A percentile compares a stretch with the other conserved stretches of the same genome.
These are phyloP conservation scores for Lasioglossum zephyrum DNA, from an alignment of 2,888 invertebrate species.

Conservation along the genomic window DNA sequence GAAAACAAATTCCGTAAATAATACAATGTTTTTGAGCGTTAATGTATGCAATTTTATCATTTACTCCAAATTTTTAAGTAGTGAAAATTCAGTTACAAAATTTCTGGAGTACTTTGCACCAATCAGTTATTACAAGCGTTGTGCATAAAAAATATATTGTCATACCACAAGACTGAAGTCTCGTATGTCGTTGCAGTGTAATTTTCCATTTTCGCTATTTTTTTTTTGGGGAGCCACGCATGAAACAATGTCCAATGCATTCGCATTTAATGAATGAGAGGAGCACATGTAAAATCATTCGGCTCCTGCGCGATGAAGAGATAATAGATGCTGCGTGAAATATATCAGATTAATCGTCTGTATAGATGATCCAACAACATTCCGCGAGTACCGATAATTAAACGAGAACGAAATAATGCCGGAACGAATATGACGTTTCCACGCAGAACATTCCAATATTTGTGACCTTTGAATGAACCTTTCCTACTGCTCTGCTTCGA, in stretches of 20 bases:
- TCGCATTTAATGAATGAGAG: background rate
- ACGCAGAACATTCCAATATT: slow-evolving; percentile 4
- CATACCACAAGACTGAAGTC: background rate
- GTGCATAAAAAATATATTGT: background rate
- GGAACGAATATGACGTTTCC: background rate
- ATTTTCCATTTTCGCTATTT: background rate
- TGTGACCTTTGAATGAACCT: slow-evolving; percentile 3
- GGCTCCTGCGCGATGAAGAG: background rate
- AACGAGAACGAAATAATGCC: slow-evolving; percentile 16
- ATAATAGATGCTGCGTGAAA: background rate
- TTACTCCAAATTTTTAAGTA: background rate
- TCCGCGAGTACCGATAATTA: slow-evolving; percentile 12
- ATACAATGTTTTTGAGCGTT: too few species aligned
- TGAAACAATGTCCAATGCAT: background rate
- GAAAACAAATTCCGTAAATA: too few species aligned
- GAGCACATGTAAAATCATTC: background rate
- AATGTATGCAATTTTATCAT: background rate
- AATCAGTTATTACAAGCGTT: background rate
- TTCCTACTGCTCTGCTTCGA: background rate
- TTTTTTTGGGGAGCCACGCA: background rate
- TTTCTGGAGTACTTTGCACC: background rate
- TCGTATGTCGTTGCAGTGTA: background rate
- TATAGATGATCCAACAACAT: slow-evolving; percentile 9
- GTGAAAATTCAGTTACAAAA: background rate
- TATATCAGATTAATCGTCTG: slow-evolving; percentile 28